Evolutionary conservation across 2,888 invertebrate species (phyloP).

Genomic region (Nowickia ferox): DNA sequence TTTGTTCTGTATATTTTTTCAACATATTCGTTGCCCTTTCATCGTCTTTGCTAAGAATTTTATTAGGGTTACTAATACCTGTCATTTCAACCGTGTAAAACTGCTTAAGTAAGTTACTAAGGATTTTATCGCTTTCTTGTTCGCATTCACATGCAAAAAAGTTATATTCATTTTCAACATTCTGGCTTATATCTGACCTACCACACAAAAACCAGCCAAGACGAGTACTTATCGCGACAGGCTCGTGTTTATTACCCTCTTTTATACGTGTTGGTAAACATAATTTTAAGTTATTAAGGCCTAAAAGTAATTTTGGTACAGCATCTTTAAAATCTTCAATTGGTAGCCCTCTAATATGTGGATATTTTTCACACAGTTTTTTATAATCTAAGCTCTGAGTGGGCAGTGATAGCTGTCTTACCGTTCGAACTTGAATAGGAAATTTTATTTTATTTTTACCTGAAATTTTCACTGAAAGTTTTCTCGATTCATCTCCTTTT

Average conservation of each 20-base stretch:
- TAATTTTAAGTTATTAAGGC: constrained; percentile 52
- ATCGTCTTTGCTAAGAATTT: constrained; percentile 14
- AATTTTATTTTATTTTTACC: constrained; percentile 19
- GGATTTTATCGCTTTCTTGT: background rate
- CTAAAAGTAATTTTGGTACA: constrained; percentile 49
- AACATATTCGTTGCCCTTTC: constrained; percentile 23
- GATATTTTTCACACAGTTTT: constrained; percentile 6
- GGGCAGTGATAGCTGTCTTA: constrained; percentile 30
- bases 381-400: constrained; percentile 24
- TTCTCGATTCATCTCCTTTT: background rate
- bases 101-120: constrained; percentile 21
- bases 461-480: constrained; percentile 4
- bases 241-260: constrained; percentile 4
- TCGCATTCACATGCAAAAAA: constrained; percentile 26
- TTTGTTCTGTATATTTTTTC: constrained; percentile 19
- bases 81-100: constrained; percentile 17
- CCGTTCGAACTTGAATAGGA: constrained; percentile 8
- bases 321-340: constrained; percentile 40
- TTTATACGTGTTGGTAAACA: constrained; percentile 18
- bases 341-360: constrained; percentile 9
- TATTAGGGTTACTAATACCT: background rate
- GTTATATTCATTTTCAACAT: background rate
- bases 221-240: constrained; percentile 7
- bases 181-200: background rate
- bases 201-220: constrained; percentile 34